Conservation (phyloP, 2,797 vertebrate species). For the Pachyuromys duprasi region DNA sequence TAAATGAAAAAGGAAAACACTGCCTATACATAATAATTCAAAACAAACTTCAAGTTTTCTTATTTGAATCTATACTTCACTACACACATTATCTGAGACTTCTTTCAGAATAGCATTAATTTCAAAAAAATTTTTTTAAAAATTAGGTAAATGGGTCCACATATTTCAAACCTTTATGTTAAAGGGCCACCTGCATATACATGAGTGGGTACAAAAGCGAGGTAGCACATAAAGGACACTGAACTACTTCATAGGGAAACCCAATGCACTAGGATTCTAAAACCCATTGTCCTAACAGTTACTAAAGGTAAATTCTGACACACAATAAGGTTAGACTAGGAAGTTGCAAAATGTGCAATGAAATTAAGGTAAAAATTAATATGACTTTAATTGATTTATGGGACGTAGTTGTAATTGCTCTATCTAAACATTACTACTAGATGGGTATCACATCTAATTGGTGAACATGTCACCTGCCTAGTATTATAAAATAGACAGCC, state of each 20-base stretch:
- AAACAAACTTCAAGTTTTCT: neutral
- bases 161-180: neutral
- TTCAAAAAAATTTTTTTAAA: neutral
- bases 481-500: constrained; percentile 12
- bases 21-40: neutral
- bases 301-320: neutral
- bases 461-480: neutral
- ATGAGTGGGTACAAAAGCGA: neutral
- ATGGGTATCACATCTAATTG: neutral
- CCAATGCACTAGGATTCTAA: neutral
- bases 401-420: neutral
- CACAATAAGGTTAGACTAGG: neutral
- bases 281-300: neutral
- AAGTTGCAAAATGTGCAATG: neutral
- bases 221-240: neutral
- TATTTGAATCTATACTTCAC: neutral
- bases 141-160: neutral
- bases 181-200: neutral
- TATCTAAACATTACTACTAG: neutral
- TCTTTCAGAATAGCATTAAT: neutral
- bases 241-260: neutral
- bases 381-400: neutral
- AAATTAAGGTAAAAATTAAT: neutral
- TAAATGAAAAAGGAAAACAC: neutral
- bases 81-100: neutral